Percentiles rank a stretch among this genome's conserved stretches.
Conservation (phyloP, 2,888 invertebrate genomes). For the Anorthoa munda region DNA sequence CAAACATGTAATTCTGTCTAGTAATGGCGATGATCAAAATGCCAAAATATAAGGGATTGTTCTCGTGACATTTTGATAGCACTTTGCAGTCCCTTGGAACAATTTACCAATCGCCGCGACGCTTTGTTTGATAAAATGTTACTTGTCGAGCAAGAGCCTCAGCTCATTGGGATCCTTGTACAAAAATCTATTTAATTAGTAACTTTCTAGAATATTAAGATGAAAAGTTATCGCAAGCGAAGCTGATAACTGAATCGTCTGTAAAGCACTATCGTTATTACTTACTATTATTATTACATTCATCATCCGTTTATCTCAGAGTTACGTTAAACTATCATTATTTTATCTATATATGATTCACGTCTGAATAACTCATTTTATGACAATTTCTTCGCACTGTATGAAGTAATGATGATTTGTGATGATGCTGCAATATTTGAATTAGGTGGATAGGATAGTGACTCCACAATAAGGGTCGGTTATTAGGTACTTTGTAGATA, state of each 20-base stretch:
- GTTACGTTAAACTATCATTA: constrained; percentile 1
- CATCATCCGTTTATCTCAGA: constrained; percentile 17
- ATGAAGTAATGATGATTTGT: constrained; percentile 26
- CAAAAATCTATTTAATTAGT: not conserved
- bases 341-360: constrained; percentile 32
- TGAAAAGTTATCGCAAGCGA: not conserved
- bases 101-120: too few relatives aligned
- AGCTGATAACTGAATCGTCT: not conserved
- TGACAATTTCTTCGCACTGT: constrained; percentile 14
- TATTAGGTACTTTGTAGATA: not conserved
- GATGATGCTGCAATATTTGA: constrained; percentile 31
- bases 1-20: too few relatives aligned
- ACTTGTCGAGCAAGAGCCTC: too few relatives aligned
- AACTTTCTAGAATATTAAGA: constrained; percentile 19
- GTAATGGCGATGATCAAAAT: too few relatives aligned
- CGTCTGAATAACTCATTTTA: not conserved
- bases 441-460: not conserved
- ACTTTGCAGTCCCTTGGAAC: too few relatives aligned
- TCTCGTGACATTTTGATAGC: too few relatives aligned
- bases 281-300: not conserved
- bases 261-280: not conserved
- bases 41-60: too few relatives aligned
- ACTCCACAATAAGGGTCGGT: not conserved
- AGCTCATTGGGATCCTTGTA: too few relatives aligned
- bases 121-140: too few relatives aligned